Conservation (phyloP, 1,140 invertebrate species). For the Eubasilissa regina region DNA sequence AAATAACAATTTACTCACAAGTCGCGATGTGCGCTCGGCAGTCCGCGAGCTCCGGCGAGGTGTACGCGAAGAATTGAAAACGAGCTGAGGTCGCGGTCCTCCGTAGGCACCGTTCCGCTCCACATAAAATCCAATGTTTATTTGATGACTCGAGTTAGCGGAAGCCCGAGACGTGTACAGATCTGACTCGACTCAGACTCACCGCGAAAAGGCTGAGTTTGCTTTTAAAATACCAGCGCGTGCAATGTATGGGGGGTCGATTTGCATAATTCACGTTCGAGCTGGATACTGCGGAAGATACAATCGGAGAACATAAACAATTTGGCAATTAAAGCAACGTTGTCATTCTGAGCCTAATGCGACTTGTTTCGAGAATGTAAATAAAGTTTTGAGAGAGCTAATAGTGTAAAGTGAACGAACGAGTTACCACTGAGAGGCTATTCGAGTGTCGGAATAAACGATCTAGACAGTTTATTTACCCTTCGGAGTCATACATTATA, state of each 20-base stretch:
- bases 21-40: neutral
- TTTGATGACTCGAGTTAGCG: conserved; percentile 52
- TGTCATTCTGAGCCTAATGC: too few relatives aligned
- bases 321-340: neutral
- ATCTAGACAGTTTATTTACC: too few relatives aligned
- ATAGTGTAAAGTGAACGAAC: too few relatives aligned
- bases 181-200: conserved; percentile 21
- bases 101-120: neutral
- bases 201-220: conserved; percentile 38
- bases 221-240: conserved; percentile 16
- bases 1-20: conserved; percentile 16
- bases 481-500: too few relatives aligned
- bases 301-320: conserved; percentile 23
- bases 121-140: conserved; percentile 53
- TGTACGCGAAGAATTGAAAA: conserved; percentile 29
- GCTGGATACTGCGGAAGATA: conserved; percentile 10
- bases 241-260: conserved; percentile 13
- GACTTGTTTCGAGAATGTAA: too few relatives aligned
- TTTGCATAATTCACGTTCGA: conserved; percentile 42
- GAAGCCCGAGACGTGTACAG: neutral
- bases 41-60: neutral
- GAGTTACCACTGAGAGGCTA: too few relatives aligned
- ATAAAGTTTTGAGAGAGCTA: too few relatives aligned
- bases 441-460: too few relatives aligned
- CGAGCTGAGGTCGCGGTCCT: conserved; percentile 24